Evolutionary conservation across 2,888 invertebrate species (phyloP).

Genomic region (Oasisia sp.): DNA sequence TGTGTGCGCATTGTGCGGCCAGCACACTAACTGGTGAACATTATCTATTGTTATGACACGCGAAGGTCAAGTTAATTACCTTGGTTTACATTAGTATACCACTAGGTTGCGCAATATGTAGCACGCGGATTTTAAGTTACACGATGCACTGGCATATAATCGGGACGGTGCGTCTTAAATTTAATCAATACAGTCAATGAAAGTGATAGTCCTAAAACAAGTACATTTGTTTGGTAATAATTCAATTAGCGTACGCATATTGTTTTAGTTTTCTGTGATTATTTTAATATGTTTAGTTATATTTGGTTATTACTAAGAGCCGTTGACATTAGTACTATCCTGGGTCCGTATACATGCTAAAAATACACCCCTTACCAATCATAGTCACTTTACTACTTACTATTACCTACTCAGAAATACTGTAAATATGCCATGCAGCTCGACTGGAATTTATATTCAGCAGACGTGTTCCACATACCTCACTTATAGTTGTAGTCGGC

Average conservation of each 20-base stretch:
- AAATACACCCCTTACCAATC: background rate
- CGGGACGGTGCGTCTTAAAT: background rate
- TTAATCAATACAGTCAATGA: too few species aligned
- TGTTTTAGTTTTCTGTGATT: background rate
- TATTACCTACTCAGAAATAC: background rate
- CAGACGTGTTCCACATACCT: background rate
- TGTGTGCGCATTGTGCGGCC: too few species aligned
- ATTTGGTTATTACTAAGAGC: background rate
- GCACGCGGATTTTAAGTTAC: too few species aligned
- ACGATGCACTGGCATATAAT: too few species aligned
- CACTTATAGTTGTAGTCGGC: background rate
- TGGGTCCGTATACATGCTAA: background rate
- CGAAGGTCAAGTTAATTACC: too few species aligned
- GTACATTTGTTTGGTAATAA: background rate
- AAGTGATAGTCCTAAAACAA: background rate
- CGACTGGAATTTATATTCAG: background rate
- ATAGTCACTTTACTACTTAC: background rate
- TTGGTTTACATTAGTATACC: too few species aligned
- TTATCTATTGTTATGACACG: too few species aligned
- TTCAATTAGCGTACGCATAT: background rate
- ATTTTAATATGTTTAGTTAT: background rate
- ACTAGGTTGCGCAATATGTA: too few species aligned
- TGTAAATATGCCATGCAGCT: background rate
- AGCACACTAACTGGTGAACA: too few species aligned
- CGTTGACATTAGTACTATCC: background rate